Percentiles rank a stretch among this genome's conserved stretches.
phyloP scores from a whole-genome alignment of 1,140 invertebrate genomes.

The Drosophila lini region DNA sequence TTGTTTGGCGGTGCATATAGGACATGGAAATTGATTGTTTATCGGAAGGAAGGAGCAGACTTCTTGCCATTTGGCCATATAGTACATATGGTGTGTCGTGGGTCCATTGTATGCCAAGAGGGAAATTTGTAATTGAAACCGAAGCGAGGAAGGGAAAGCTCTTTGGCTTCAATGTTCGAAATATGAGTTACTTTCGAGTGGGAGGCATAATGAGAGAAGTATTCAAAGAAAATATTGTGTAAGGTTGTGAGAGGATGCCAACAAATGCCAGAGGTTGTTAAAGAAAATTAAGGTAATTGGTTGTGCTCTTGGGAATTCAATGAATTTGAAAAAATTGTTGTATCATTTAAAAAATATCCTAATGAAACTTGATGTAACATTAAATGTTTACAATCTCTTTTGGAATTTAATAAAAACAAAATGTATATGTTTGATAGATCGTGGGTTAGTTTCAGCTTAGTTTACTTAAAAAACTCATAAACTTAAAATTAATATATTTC shows the following conservation, averaged over 20 bases:
- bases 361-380: background rate
- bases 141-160: slow-evolving; percentile 13
- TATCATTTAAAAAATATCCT: background rate
- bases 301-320: background rate
- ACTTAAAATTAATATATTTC: no score
- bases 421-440: no score
- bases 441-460: no score
- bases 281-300: slow-evolving; percentile 6
- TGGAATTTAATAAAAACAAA: background rate
- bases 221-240: slow-evolving; percentile 11
- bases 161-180: slow-evolving; percentile 24
- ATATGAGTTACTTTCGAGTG: slow-evolving; percentile 15
- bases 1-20: background rate
- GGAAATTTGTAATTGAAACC: slow-evolving; percentile 40
- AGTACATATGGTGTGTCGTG: slow-evolving; percentile 10
- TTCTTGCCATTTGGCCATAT: background rate
- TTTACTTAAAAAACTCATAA: no score
- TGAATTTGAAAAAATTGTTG: background rate
- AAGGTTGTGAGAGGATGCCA: background rate
- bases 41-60: slow-evolving; percentile 9
- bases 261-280: background rate
- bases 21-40: slow-evolving; percentile 28
- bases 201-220: slow-evolving; percentile 15
- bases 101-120: slow-evolving; percentile 30
- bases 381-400: background rate